Conservation (phyloP, 2,888 invertebrate genomes). For the Desoria tigrina region DNA sequence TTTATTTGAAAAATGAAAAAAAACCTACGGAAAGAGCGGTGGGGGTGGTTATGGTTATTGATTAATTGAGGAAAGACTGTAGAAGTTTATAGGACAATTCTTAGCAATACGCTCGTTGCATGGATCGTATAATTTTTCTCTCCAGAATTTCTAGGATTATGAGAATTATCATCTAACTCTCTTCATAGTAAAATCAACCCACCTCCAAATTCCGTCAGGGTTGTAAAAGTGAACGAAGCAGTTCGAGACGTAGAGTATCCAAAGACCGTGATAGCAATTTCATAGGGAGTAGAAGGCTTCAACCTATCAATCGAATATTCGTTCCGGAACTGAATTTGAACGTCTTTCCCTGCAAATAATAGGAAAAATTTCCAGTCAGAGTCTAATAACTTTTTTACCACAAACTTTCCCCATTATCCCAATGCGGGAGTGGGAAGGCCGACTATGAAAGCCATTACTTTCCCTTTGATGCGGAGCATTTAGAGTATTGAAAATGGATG, state of each 20-base stretch:
- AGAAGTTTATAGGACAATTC: too few species aligned
- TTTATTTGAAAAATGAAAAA: too few species aligned
- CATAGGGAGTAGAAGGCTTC: conserved; percentile 49
- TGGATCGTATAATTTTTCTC: too few species aligned
- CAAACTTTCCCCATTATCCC: conserved; percentile 3
- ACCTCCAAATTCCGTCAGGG: conserved; percentile 50
- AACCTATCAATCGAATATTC: conserved; percentile 47
- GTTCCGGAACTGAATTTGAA: conserved; percentile 47
- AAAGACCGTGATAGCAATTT: conserved; percentile 45
- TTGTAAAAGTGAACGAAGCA: conserved; percentile 47
- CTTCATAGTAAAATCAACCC: too few species aligned
- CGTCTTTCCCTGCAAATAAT: conserved; percentile 44
- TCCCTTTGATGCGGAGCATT: conserved; percentile 8
- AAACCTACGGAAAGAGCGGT: too few species aligned
- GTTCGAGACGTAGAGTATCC: conserved; percentile 46
- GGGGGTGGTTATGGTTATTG: too few species aligned
- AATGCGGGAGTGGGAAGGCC: background rate
- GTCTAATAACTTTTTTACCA: conserved; percentile 6
- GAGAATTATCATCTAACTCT: too few species aligned
- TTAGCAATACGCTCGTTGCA: too few species aligned
- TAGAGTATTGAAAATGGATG: background rate
- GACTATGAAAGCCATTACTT: background rate
- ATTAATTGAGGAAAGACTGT: too few species aligned
- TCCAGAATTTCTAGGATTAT: too few species aligned
- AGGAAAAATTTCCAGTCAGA: conserved; percentile 19